These are phyloP conservation scores for Bombyx mandarina DNA, from an alignment of 1,140 invertebrate genomes.

Conservation along the genomic window DNA sequence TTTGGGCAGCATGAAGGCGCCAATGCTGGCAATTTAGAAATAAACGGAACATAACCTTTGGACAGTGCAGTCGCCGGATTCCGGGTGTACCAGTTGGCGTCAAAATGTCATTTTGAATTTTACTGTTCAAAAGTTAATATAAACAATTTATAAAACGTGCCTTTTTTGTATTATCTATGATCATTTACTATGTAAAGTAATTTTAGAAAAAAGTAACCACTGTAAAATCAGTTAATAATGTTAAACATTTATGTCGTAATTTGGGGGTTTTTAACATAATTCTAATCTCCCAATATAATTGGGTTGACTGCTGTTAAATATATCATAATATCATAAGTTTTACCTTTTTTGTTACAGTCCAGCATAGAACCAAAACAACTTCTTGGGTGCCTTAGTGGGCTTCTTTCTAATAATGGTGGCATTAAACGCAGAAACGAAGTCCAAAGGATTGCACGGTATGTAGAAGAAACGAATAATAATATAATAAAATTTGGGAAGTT, in stretches of 20 bases:
- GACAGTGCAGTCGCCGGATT: too few relatives aligned
- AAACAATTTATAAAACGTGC: too few relatives aligned
- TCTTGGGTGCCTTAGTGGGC: conserved; percentile 86
- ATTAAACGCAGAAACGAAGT: conserved; percentile 91
- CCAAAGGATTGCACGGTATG: conserved; percentile 70
- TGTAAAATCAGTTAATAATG: background rate
- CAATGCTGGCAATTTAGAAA: too few relatives aligned
- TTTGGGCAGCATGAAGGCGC: too few relatives aligned
- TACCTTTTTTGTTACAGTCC: conserved; percentile 78
- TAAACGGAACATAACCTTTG: too few relatives aligned
- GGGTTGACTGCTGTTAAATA: background rate
- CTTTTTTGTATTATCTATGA: too few relatives aligned
- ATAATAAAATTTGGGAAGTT: background rate
- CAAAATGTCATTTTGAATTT: too few relatives aligned
- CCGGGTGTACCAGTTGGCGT: too few relatives aligned
- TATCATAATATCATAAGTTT: background rate
- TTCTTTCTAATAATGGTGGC: conserved; percentile 85
- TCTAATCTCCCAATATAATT: background rate
- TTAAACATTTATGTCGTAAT: background rate
- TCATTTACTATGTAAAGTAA: background rate
- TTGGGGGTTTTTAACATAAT: background rate
- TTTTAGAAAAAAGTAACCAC: background rate
- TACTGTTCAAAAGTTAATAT: too few relatives aligned
- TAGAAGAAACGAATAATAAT: background rate
- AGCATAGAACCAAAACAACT: conserved; percentile 91